These are phyloP conservation scores for Palythoa grandiflora DNA, from an alignment of 92 coral and sea anemone species.

Conservation along the genomic window DNA sequence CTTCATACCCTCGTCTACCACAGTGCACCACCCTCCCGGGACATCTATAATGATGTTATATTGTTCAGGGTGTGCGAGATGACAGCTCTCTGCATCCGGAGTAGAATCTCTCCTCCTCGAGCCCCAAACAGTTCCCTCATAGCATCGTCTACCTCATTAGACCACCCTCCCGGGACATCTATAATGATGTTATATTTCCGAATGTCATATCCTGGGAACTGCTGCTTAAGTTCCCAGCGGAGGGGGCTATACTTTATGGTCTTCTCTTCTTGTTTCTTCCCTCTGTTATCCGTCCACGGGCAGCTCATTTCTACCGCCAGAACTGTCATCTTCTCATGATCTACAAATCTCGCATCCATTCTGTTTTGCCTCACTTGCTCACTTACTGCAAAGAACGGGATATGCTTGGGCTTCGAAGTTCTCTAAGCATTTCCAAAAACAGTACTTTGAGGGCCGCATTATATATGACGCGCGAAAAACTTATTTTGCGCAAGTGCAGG, in stretches of 20 bases:
- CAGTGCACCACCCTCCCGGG: too few relatives aligned
- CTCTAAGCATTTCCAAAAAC: conserved; percentile 38
- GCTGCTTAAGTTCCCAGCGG: too few relatives aligned
- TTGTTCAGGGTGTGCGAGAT: too few relatives aligned
- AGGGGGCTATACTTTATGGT: not conserved
- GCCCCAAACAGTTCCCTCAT: too few relatives aligned
- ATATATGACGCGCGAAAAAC: conserved; percentile 28
- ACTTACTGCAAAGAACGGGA: conserved; percentile 69
- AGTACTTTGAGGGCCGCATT: conserved; percentile 39
- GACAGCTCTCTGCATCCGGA: too few relatives aligned
- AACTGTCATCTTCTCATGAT: conserved; percentile 43
- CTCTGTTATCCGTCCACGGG: conserved; percentile 42
- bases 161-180: too few relatives aligned
- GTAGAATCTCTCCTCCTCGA: too few relatives aligned
- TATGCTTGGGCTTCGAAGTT: conserved; percentile 54
- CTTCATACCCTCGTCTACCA: too few relatives aligned
- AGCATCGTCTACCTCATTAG: too few relatives aligned
- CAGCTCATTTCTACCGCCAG: conserved; percentile 47
- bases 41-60: too few relatives aligned
- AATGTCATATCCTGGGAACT: too few relatives aligned
- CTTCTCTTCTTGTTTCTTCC: conserved; percentile 17
- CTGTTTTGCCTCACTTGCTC: conserved; percentile 59
- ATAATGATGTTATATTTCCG: too few relatives aligned
- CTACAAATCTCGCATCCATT: conserved; percentile 58
- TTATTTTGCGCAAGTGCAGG: conserved; percentile 26